Percentiles rank a stretch among this genome's conserved stretches.
Evolutionary conservation across 1,140 invertebrate genomes (phyloP).

Genomic region (Penaeus japonicus): DNA sequence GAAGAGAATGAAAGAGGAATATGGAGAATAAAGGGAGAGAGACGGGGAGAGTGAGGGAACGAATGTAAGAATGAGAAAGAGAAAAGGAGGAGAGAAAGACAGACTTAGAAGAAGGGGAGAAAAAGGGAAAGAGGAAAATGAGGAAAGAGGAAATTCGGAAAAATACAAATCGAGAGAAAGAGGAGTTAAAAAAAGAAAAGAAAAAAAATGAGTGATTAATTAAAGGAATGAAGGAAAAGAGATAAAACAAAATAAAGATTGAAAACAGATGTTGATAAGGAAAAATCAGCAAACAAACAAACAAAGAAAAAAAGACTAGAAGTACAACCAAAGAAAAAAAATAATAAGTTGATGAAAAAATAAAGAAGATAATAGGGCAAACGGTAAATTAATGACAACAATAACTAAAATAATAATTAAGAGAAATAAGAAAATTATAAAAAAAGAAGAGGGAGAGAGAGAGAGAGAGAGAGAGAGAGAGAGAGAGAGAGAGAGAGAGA

Average conservation of each 20-base stretch:
- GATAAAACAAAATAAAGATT: not conserved
- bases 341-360: not conserved
- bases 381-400: not conserved
- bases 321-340: not conserved
- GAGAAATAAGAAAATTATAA: not conserved
- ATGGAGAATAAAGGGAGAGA: not conserved
- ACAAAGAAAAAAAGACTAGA: not conserved
- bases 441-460: not conserved
- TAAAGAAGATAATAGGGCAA: not conserved
- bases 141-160: no score
- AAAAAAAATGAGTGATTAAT: not conserved
- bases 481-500: no score
- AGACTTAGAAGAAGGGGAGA: no score
- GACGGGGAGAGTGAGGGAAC: not conserved
- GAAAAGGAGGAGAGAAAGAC: not conserved
- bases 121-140: no score
- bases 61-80: not conserved
- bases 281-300: not conserved
- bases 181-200: not conserved
- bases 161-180: no score
- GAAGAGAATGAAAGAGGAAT: not conserved
- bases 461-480: no score
- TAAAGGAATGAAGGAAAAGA: not conserved
- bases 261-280: not conserved
- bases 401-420: not conserved